Evolutionary conservation across 2,113 vertebrate species (phyloP).

Genomic region (Trematomus loennbergii): DNA sequence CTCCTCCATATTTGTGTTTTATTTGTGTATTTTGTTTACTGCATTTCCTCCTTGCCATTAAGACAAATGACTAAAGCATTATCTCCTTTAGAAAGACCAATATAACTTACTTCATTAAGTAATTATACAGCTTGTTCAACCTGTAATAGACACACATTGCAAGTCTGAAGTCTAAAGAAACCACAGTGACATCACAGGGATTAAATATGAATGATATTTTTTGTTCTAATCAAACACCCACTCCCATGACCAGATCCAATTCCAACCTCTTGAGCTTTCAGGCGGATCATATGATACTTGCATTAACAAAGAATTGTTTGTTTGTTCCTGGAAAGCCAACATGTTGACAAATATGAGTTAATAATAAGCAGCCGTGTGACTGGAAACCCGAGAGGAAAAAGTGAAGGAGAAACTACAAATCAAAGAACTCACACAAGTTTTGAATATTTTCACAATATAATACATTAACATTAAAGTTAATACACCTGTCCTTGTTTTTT

Average conservation of each 20-base stretch:
- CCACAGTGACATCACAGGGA: not conserved
- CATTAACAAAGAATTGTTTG: not conserved
- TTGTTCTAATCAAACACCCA: not conserved
- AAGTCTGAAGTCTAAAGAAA: not conserved
- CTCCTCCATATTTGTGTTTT: not conserved
- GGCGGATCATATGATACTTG: slow-evolving; percentile 1
- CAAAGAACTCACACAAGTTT: slow-evolving; percentile 15
- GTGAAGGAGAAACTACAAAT: slow-evolving; percentile 12
- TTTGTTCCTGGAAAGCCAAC: slow-evolving; percentile 10
- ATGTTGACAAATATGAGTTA: not conserved
- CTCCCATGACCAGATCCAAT: slow-evolving; percentile 8
- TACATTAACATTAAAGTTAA: slow-evolving; percentile 11
- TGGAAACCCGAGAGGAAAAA: not conserved
- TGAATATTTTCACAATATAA: slow-evolving; percentile 21
- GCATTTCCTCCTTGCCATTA: not conserved
- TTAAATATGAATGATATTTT: not conserved
- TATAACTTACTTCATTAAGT: too few relatives aligned
- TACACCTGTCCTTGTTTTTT: not conserved
- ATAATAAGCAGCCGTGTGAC: slow-evolving; percentile 3
- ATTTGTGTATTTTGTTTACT: not conserved
- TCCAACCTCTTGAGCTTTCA: not conserved
- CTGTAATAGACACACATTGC: not conserved
- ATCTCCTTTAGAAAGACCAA: too few relatives aligned
- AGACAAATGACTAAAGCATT: too few relatives aligned
- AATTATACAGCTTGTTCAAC: too few relatives aligned